A percentile compares a stretch with the other conserved stretches of the same genome.
These are phyloP conservation scores for Zhuqinia jingwanae DNA, from an alignment of 2,888 invertebrate species.

Conservation along the genomic window DNA sequence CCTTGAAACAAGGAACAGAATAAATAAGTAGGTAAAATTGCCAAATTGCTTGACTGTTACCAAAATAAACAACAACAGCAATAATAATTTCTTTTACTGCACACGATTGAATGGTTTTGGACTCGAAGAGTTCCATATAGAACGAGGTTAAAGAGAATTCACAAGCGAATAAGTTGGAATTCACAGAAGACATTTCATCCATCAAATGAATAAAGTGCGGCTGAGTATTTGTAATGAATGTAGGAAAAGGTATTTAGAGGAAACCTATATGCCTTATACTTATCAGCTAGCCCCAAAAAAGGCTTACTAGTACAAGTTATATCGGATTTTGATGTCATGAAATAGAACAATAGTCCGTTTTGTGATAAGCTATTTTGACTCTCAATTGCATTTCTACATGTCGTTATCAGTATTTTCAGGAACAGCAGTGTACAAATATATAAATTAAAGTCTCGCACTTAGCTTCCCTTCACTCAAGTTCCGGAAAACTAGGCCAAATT, in stretches of 20 bases:
- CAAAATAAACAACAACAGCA: too few relatives aligned
- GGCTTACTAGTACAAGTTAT: neutral
- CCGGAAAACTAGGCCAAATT: constrained; percentile 44
- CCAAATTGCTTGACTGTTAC: neutral
- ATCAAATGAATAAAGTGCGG: neutral
- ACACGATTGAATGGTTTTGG: neutral
- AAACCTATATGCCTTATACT: too few relatives aligned
- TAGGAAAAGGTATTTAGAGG: neutral
- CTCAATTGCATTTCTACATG: neutral
- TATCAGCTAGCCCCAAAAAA: neutral
- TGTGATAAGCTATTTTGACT: constrained; percentile 17
- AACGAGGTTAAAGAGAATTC: too few relatives aligned
- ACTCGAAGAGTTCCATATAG: neutral
- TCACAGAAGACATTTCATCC: too few relatives aligned
- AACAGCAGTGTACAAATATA: too few relatives aligned
- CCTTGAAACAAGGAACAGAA: neutral
- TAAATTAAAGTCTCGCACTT: too few relatives aligned
- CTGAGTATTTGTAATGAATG: neutral
- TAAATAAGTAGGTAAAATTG: constrained; percentile 2
- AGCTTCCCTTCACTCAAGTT: neutral
- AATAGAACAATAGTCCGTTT: neutral
- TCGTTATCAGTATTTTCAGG: neutral
- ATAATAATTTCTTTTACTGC: too few relatives aligned
- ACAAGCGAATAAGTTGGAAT: too few relatives aligned
- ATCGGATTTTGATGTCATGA: too few relatives aligned